These are phyloP conservation scores for Oikopleura dioica DNA, from an alignment of 23 tunicate genomes.

Conservation along the genomic window DNA sequence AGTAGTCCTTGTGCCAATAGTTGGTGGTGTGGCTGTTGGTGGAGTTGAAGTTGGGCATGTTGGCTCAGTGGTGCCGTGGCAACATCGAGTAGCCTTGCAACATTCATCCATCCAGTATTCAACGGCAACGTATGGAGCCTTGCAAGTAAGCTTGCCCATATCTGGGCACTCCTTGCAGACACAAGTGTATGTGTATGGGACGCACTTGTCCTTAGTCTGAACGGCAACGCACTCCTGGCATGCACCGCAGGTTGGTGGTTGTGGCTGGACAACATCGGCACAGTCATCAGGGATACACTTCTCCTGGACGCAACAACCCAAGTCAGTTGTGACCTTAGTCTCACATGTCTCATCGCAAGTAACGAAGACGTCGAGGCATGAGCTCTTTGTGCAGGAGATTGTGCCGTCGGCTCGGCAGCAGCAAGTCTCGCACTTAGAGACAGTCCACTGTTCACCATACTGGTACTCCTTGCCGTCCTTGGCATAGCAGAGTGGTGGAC, in stretches of 20 bases:
- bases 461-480: neutral
- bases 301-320: too few relatives aligned
- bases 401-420: neutral
- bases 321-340: neutral
- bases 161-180: neutral
- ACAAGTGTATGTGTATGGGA: neutral
- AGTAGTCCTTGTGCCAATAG: neutral
- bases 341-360: neutral
- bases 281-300: too few relatives aligned
- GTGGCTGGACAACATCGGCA: neutral
- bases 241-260: neutral
- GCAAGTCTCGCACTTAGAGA: neutral
- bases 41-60: neutral
- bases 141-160: neutral
- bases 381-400: neutral
- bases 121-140: neutral
- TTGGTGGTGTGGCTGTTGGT: neutral
- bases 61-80: neutral
- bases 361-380: neutral
- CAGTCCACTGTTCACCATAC: slow-evolving; percentile 13
- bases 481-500: neutral
- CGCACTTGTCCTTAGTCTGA: neutral
- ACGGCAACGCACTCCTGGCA: neutral
- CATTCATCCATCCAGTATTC: too few relatives aligned
- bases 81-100: neutral